phyloP scores from a whole-genome alignment of 2,797 vertebrate genomes.

The Tenualosa ilisha region DNA sequence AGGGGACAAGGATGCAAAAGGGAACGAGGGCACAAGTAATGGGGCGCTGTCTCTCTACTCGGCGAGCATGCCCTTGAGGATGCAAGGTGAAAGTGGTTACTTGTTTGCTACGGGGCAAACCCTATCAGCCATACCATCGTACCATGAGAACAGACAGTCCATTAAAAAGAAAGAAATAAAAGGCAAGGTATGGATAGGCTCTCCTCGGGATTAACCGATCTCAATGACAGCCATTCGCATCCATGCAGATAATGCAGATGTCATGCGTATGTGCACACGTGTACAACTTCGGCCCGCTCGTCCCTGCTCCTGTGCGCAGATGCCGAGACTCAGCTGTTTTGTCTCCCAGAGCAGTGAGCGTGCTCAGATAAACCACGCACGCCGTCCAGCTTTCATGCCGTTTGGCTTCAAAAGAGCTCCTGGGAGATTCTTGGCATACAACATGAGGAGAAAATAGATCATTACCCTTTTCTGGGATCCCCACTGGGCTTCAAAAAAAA shows the following conservation, averaged over 20 bases:
- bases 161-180: neutral
- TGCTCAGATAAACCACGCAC: neutral
- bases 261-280: conserved; percentile 17
- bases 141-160: neutral
- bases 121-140: conserved; percentile 29
- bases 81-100: conserved; percentile 32
- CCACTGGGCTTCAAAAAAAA: neutral
- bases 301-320: conserved; percentile 1
- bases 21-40: neutral
- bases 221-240: conserved; percentile 44
- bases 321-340: conserved; percentile 17
- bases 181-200: conserved; percentile 20
- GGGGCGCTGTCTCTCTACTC: conserved; percentile 22
- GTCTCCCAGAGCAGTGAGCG: neutral
- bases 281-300: conserved; percentile 17
- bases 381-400: neutral
- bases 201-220: conserved; percentile 21
- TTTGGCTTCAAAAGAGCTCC: conserved; percentile 22
- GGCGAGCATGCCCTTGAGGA: conserved; percentile 43
- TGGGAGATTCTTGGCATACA: conserved; percentile 19
- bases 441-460: conserved; percentile 10
- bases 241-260: conserved; percentile 36
- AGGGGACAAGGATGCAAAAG: conserved; percentile 23
- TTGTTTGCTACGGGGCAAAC: conserved; percentile 36
- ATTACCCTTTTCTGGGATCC: conserved; percentile 1